A percentile compares a stretch with the other conserved stretches of the same genome.
Evolutionary conservation across 2,888 invertebrate genomes (phyloP).

Genomic region (Phasia obesa): DNA sequence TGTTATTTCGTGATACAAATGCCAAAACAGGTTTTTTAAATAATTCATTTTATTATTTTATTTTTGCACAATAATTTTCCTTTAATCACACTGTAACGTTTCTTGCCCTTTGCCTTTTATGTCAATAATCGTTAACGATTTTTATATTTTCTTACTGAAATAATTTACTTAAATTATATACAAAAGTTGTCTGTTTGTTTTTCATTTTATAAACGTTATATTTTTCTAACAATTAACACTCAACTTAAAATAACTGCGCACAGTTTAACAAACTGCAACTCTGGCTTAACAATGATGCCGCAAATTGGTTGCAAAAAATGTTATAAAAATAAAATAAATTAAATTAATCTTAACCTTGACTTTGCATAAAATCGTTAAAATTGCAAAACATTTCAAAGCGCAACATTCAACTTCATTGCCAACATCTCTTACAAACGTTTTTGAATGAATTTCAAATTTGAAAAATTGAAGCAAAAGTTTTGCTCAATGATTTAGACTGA

Average conservation of each 20-base stretch:
- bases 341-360: constrained; percentile 42
- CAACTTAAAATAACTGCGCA: neutral
- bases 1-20: too few species aligned
- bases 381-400: constrained; percentile 35
- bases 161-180: neutral
- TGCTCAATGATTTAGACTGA: too few species aligned
- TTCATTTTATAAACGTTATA: too few species aligned
- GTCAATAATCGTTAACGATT: too few species aligned
- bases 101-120: too few species aligned
- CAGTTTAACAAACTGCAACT: neutral
- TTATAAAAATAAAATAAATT: constrained; percentile 13
- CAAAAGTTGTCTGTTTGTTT: too few species aligned
- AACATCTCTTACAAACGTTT: neutral
- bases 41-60: too few species aligned
- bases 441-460: neutral
- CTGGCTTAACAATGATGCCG: neutral
- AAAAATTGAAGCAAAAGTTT: too few species aligned
- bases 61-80: too few species aligned
- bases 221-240: neutral
- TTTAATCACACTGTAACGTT: too few species aligned
- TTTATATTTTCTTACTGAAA: too few species aligned
- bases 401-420: constrained; percentile 5
- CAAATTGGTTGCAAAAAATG: neutral
- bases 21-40: too few species aligned
- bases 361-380: constrained; percentile 40